A percentile compares a stretch with the other conserved stretches of the same genome.
These are phyloP conservation scores for Acanthochromis polyacanthus DNA, from an alignment of 2,113 vertebrate species.

Conservation along the genomic window DNA sequence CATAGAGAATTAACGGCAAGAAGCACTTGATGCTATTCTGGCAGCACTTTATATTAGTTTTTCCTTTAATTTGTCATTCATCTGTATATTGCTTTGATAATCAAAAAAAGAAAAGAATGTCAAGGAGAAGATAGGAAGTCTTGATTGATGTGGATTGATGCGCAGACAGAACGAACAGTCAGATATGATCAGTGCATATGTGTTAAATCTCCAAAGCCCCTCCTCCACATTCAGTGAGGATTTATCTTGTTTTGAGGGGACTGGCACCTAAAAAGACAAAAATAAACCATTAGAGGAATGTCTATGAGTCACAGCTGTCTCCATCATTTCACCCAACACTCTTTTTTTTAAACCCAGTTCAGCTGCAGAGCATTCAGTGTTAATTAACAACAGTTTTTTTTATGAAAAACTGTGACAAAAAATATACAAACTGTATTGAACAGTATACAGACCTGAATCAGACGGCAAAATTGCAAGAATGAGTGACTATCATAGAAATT, in stretches of 20 bases:
- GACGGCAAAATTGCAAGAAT: background rate
- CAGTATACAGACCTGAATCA: slow-evolving; percentile 5
- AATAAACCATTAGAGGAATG: background rate
- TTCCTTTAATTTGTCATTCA: too few relatives aligned
- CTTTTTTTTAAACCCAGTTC: background rate
- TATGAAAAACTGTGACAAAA: too few relatives aligned
- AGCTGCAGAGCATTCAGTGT: background rate
- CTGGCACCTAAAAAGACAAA: slow-evolving; percentile 66
- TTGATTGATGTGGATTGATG: slow-evolving; percentile 2
- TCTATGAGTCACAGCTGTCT: background rate
- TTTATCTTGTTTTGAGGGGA: slow-evolving; percentile 53
- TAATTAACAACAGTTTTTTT: slow-evolving; percentile 1
- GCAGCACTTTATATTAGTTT: too few relatives aligned
- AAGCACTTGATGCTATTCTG: too few relatives aligned
- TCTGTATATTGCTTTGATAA: background rate
- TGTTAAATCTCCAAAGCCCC: background rate
- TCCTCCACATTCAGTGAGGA: slow-evolving; percentile 34
- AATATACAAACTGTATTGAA: too few relatives aligned
- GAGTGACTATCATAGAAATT: background rate
- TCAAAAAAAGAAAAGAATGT: background rate
- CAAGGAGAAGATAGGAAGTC: background rate
- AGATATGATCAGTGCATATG: background rate
- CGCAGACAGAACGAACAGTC: background rate
- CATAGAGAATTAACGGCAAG: too few relatives aligned
- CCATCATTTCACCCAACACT: background rate